These are phyloP conservation scores for Blastobasis adustella DNA, from an alignment of 2,888 invertebrate species.

Conservation along the genomic window DNA sequence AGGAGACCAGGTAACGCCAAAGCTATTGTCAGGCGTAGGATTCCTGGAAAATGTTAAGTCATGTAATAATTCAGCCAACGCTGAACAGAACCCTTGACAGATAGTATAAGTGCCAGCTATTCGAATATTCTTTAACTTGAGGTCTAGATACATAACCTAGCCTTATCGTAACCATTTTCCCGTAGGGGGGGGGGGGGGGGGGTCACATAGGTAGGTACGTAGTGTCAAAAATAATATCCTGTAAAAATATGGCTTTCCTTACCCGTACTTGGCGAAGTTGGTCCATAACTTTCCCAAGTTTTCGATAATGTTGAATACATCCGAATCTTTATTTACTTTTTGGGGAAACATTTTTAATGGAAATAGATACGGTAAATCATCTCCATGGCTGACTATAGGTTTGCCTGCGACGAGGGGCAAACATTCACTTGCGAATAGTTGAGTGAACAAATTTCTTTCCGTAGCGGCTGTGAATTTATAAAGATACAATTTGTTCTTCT, in stretches of 20 bases:
- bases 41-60: constrained; percentile 14
- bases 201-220: too few species aligned
- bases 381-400: constrained; percentile 28
- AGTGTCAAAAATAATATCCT: too few species aligned
- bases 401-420: constrained; percentile 16
- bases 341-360: constrained; percentile 18
- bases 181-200: too few species aligned
- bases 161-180: too few species aligned
- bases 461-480: constrained; percentile 43
- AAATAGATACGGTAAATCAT: constrained; percentile 43
- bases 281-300: constrained; percentile 44
- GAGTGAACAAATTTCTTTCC: constrained; percentile 32
- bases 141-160: too few species aligned
- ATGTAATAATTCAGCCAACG: too few species aligned
- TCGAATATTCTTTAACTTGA: too few species aligned
- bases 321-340: constrained; percentile 24
- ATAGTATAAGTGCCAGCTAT: too few species aligned
- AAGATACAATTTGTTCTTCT: constrained; percentile 29
- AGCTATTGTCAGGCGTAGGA: constrained; percentile 21
- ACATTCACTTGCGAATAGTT: constrained; percentile 17
- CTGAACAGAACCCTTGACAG: too few species aligned
- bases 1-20: constrained; percentile 19
- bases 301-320: constrained; percentile 33
- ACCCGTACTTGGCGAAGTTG: constrained; percentile 55
- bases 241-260: constrained; percentile 12